Percentiles rank a stretch among this genome's conserved stretches.
phyloP scores from a whole-genome alignment of 1,140 invertebrate species.

The Pachyrhynchus sulphureomaculatus region DNA sequence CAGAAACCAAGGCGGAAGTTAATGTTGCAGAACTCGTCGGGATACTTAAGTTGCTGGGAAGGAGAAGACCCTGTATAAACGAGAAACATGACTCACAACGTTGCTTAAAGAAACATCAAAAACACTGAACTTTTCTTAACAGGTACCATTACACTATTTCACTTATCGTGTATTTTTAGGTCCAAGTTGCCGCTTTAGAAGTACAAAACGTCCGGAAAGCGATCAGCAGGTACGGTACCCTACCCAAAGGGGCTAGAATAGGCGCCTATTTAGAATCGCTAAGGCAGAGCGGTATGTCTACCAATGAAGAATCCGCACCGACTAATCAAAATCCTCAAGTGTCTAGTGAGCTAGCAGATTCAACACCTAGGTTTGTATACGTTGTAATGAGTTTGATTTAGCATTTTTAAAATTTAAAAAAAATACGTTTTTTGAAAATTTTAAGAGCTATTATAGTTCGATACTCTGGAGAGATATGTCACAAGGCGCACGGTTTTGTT shows the following conservation, averaged over 20 bases:
- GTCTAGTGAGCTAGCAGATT: conserved; percentile 41
- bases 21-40: no score
- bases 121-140: no score
- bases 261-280: conserved; percentile 94
- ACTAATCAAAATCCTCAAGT: conserved; percentile 31
- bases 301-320: conserved; percentile 54
- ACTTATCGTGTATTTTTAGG: conserved; percentile 50
- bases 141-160: no score
- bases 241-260: conserved; percentile 93
- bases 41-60: no score
- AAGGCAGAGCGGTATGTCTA: conserved; percentile 69
- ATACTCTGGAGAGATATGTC: no score
- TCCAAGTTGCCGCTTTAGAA: conserved; percentile 86
- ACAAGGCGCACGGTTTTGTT: no score
- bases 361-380: conserved; percentile 21
- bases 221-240: conserved; percentile 94
- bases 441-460: no score
- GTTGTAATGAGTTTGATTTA: neutral
- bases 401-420: neutral
- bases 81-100: no score
- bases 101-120: no score
- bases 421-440: no score
- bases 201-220: conserved; percentile 95
- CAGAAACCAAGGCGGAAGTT: no score
- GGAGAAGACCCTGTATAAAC: no score